phyloP scores from a whole-genome alignment of 2,888 invertebrate species.

The Trichacis sp. region DNA sequence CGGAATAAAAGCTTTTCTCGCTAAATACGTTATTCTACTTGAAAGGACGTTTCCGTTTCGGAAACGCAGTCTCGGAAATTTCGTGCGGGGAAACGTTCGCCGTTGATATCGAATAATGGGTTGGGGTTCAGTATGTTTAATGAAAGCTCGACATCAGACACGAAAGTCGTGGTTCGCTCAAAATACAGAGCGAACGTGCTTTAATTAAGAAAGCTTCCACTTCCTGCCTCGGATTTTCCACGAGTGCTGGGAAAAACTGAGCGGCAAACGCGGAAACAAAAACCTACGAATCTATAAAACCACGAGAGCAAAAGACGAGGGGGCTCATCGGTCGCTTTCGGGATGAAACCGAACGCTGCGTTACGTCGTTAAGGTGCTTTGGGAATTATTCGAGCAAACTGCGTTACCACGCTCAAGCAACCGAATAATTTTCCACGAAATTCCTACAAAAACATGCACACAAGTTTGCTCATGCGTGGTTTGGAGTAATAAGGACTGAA shows the following conservation, averaged over 20 bases:
- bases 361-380: neutral
- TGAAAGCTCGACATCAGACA: slow-evolving; percentile 23
- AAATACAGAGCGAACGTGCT: slow-evolving; percentile 38
- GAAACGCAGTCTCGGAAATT: neutral
- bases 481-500: too few relatives aligned
- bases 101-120: slow-evolving; percentile 26
- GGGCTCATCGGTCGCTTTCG: too few relatives aligned
- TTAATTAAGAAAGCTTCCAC: slow-evolving; percentile 34
- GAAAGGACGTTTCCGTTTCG: too few relatives aligned
- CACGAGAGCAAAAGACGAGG: neutral
- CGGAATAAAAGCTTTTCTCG: too few relatives aligned
- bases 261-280: slow-evolving; percentile 2
- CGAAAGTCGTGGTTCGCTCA: slow-evolving; percentile 23
- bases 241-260: neutral
- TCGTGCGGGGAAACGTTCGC: neutral
- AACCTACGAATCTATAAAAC: neutral
- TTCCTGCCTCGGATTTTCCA: slow-evolving; percentile 19
- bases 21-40: too few relatives aligned
- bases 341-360: neutral
- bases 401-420: neutral
- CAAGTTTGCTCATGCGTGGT: too few relatives aligned
- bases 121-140: slow-evolving; percentile 28
- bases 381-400: neutral
- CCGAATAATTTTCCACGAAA: neutral
- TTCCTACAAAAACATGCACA: too few relatives aligned